Base-by-base conservation (phyloP, 2,888 invertebrate species). In the Caenorhabditis afra region DNA sequence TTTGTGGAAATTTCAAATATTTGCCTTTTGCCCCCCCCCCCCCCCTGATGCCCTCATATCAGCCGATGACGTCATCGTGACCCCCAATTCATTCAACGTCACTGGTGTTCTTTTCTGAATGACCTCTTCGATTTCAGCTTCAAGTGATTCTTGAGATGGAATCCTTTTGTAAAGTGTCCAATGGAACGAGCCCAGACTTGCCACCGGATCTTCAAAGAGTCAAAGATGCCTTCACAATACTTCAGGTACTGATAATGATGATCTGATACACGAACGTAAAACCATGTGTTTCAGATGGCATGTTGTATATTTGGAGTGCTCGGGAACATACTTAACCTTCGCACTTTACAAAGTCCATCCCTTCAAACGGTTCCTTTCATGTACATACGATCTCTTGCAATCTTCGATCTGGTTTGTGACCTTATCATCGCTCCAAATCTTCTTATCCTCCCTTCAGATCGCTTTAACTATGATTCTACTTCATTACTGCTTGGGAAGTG, bases 281-380 rank as follows among this genome's bases (percentile, higher is more conserved):
- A 45, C 12, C 1, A 20, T 3, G 1, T 12, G 3, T 64, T 81
- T 29, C 59, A 89, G 89, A 74, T 85, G 2, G 50, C 62, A n/a
- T 81, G 86, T 44, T 87, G 87, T 49, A 23, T 87, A 2, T 44
- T 89, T 45, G 89, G 89, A 3, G 84, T 95, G 86, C 92, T 94
- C 67, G 95, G 95, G 50, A 95, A 95, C 91, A 92, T 94, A 47
- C 92, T 95, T 82, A 95, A 95, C 91, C 92, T 95, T 83, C 92
- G 94, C 85, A 94, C 95, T 20, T 92, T 95, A 78, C 94, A 94
- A 47, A 92, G 94, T 77, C 93, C 94, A 79, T 94, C 94, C 86
- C 94, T 95, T 93, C 93, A 94, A 85, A 94, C 94, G 49, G 94
- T 94, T 0, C 94, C 94, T 47, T 95, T 95, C 91, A 93, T 94